phyloP scores from a whole-genome alignment of 2,888 invertebrate species.

The Pardosa pseudoannulata region DNA sequence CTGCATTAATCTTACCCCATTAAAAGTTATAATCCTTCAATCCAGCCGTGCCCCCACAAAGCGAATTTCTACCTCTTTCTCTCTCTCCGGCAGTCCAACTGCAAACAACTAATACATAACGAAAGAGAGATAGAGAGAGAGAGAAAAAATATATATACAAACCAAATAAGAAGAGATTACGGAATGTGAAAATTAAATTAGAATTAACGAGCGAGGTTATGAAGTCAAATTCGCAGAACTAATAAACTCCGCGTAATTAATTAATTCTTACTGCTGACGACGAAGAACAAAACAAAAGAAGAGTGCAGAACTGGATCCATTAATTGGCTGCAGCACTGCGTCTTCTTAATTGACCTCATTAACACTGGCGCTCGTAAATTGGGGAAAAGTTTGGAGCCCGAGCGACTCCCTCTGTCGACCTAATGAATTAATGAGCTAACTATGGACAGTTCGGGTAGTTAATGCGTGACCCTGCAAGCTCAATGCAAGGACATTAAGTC shows the following conservation, averaged over 20 bases:
- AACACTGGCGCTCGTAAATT: conserved; percentile 67
- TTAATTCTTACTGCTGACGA: conserved; percentile 50
- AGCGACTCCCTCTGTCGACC: conserved; percentile 42
- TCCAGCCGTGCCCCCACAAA: background rate
- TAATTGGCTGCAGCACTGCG: conserved; percentile 59
- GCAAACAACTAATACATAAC: background rate
- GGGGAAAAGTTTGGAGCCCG: conserved; percentile 52
- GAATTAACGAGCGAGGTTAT: conserved; percentile 69
- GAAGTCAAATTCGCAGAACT: conserved; percentile 69
- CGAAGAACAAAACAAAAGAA: conserved; percentile 30
- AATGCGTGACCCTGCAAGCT: conserved; percentile 38
- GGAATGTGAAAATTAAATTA: conserved; percentile 64
- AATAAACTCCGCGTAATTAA: conserved; percentile 65
- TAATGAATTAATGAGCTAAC: conserved; percentile 63
- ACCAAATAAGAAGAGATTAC: conserved; percentile 34
- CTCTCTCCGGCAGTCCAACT: background rate
- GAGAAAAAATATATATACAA: too few species aligned
- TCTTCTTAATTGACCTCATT: conserved; percentile 70
- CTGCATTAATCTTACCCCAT: conserved; percentile 4
- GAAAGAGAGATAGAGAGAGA: background rate
- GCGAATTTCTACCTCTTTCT: background rate
- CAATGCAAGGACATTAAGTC: conserved; percentile 50
- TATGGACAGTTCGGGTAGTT: conserved; percentile 44
- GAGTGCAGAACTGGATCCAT: conserved; percentile 43
- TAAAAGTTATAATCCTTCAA: conserved; percentile 1